Evolutionary conservation across 2,888 invertebrate genomes (phyloP), one percentile per base, ranked within the genome.

Genomic region (Ormyrus thymus): DNA sequence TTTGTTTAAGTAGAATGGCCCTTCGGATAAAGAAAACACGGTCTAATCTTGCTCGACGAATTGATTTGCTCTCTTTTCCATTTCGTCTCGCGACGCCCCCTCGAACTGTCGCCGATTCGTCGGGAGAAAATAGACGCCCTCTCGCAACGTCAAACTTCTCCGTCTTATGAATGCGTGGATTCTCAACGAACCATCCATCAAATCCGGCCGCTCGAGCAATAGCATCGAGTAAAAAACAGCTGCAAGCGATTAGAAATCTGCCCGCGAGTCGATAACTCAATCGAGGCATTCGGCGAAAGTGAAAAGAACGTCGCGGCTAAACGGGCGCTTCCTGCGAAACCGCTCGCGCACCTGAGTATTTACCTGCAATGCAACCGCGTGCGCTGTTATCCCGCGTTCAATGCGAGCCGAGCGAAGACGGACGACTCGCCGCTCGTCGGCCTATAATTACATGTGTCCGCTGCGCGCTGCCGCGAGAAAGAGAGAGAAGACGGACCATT

Each of bases 1-100:
- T 77, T 77, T 77, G 65, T 43, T 70, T 50, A 13, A 62, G 45
- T 9, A 48, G 15, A 62, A 11, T 50, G 66, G 59, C 29, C 62
- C 69, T 48, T 50, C 6, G 76, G 45, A 72, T 53, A 62, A 62
- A 15, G 68, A 75, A 68, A 68, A 75, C 15, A 59, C 53, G 50
- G 13, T 74, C n/a, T 51, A 74, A 74, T 74, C 66, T 65, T 15
- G 50, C 45, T 66, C 53, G 8, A 46, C 51, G 45, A 11, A 43
- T 43, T 45, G 65, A 65, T 58, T 56, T 29, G 65, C 29, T 29
- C 29, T 10, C 65, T 56, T 64, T 43, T 48, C 46, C 29, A 6
- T 6, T 29, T 29, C 4, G 29, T 29, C 29, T 29, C 29, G 29
- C 29, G 29, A 29, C 29, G 29, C 45, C 50, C 29, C 11, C n/a